Conservation (phyloP, 2,113 vertebrate genomes). For the Pomatorhinus ruficollis region DNA sequence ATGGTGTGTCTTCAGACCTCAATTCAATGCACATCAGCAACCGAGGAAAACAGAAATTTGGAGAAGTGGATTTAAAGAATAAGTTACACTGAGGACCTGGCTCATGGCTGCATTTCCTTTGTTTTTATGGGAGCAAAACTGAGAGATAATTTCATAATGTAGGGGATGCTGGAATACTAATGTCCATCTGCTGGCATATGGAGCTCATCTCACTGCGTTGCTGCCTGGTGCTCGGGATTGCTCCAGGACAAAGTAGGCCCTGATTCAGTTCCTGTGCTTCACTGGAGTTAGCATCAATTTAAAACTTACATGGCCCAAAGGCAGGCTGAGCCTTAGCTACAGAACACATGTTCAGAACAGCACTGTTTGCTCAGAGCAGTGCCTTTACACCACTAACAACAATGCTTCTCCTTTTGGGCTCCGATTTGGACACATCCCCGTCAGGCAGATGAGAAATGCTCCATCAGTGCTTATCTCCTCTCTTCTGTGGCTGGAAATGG, state of each 20-base stretch:
- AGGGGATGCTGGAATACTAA: background rate
- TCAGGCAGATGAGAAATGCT: background rate
- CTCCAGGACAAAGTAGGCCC: slow-evolving; percentile 33
- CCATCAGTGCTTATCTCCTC: slow-evolving; percentile 15
- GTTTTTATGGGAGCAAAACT: background rate
- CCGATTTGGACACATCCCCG: background rate
- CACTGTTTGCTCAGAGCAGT: background rate
- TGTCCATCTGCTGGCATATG: slow-evolving; percentile 49
- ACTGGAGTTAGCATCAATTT: background rate
- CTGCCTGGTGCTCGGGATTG: background rate
- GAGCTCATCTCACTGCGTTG: background rate
- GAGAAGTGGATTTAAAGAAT: background rate
- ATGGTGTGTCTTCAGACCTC: background rate
- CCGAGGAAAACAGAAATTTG: background rate
- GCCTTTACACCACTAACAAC: background rate
- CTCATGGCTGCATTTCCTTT: background rate
- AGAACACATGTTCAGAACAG: slow-evolving; percentile 27
- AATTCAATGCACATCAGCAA: background rate
- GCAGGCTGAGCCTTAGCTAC: slow-evolving; percentile 46
- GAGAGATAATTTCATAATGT: background rate
- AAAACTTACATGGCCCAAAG: slow-evolving; percentile 1
- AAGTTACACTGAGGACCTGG: background rate
- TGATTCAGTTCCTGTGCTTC: background rate
- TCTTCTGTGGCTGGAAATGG: background rate
- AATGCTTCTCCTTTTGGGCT: background rate